Base-by-base conservation (phyloP, 2,888 invertebrate genomes). In the Lacanobia wlatinum region DNA sequence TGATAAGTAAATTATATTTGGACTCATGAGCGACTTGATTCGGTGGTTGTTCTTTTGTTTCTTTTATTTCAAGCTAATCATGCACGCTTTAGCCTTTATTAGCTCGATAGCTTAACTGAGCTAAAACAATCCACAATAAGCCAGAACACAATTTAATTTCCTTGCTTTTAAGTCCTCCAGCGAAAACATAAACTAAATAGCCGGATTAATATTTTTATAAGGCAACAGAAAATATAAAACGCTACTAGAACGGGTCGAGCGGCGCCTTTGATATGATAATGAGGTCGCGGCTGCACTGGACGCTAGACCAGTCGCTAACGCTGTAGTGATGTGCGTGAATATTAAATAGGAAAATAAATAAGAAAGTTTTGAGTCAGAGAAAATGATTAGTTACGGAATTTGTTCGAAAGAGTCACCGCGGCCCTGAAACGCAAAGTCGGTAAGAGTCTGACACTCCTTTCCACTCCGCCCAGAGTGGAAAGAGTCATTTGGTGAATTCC, bases 221-320 rank as follows among this genome's bases (percentile, higher is more conserved):
- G 61, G 64, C 64, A 50, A 63, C 66, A 52, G 43, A 70, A 83
- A 74, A 67, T 62, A 77, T 80, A 77, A 80, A 84, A 83, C 66
- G 69, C 71, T 34, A 69, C 59, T 78, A 68, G 53, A 77, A 80
- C 78, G 71, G 67, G 80, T 73, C 64, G 63, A 59, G 69, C 67
- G 34, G 43, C 62, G 78, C 80, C 84, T 90, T 91, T 90, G 90
- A 90, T 84, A 90, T 89, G 87, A 69, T 90, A 91, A 91, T 88
- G 85, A 89, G 86, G 71, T 80, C 69, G 70, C 76, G 67, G 56
- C 73, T 72, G 72, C 63, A 69, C 60, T 68, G 65, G 64, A 61
- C 71, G 53, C 2, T 28, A 28, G 28, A 3, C 71, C 72, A 83
- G 70, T 63, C 3, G 59, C 55, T 71, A 53, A 58, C 46, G 46